Base-by-base conservation (phyloP, 1,140 invertebrate genomes). In the Aporrectodea caliginosa region DNA sequence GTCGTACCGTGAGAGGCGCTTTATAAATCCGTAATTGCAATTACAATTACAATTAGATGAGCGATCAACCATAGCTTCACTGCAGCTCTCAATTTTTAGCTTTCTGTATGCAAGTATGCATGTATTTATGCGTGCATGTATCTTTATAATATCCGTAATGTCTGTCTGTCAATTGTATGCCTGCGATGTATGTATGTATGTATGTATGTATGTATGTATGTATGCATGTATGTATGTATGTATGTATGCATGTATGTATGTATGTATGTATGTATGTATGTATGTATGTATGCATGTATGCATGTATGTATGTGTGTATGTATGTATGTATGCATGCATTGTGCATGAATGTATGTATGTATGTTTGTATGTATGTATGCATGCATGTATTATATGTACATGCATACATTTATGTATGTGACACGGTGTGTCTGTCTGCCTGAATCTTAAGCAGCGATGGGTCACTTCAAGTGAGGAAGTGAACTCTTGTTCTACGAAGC, bases 241-340 rank as follows among this genome's bases (percentile, higher is more conserved):
- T 33, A 73, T 70, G 70, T 69, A 77, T 81, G 80, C 22, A 70
- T 68, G 30, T 74, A 71, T 73, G 80, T 79, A 68, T 79, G 78
- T 35, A 75, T 77, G 93, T 93, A 95, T 58, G 43, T 58, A 58
- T 58, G 43, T 58, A 58, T 58, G 43, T 58, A 58, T 58, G 43
- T 58, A 58, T 58, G 43, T 58, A 58, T 58, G 43, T 58, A 58
- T 58, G 43, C 22, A 58, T 58, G 43, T 12, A 58, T 58, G 43
- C 6, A 6, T 58, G 43, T 58, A 58, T 58, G 43, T 58, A 58
- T 6, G 43, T 22, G 6, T 58, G 22, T 58, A 58, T 58, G 6
- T 58, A 6, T 58, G 43, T 58, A 58, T 58, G n/a, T n/a, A n/a
- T n/a, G n/a, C n/a, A n/a, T n/a, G n/a, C n/a, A n/a, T n/a, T n/a